Base-by-base conservation (phyloP, 2,888 invertebrate species). In the Lasioglossum figueresi region DNA sequence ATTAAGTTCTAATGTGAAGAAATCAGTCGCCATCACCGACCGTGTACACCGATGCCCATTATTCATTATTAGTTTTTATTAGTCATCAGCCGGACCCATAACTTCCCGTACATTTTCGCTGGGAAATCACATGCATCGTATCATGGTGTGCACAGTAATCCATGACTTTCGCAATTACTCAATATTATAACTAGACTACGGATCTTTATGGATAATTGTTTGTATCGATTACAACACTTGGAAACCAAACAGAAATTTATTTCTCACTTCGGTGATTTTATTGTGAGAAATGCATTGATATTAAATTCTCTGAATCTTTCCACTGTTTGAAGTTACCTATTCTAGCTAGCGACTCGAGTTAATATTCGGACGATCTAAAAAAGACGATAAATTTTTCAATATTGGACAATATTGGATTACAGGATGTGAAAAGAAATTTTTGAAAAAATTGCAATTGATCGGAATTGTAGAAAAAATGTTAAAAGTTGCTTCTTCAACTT, bases 1-100 rank as follows among this genome's bases (percentile, higher is more conserved):
- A 84, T 80, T 66, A n/a, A 56, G 31, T 5, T 40, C 59, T 71
- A 68, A 59, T 27, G 27, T 23, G 27, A 56, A 27, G 59, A 45
- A 52, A 70, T 70, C 70, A 70, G 37, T 40, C 70, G 40, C 10
- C 63, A 31, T 63, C 63, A 5, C 8, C 59, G 31, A 14, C 6
- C 31, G 31, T 19, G 19, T 31, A 3, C 16, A 63, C 63, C 31
- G 63, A 16, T 31, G 31, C 31, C 16, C 6, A 31, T 63, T 63
- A 31, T 63, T 63, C 59, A 27, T 4, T 63, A 16, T 31, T n/a
- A 12, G 48, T 12, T 12, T 27, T 4, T 27, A 56, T 48, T 56
- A 56, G n/a, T 56, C 63, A 31, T 31, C 63, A 6, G 6, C 2
- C 16, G 31, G 63, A 31, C 63, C 31, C 16, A 31, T 31, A 63